A percentile compares a stretch with the other conserved stretches of the same genome.
Evolutionary conservation across 2,113 vertebrate genomes (phyloP).

Genomic region (Myrmophylax atrothorax): DNA sequence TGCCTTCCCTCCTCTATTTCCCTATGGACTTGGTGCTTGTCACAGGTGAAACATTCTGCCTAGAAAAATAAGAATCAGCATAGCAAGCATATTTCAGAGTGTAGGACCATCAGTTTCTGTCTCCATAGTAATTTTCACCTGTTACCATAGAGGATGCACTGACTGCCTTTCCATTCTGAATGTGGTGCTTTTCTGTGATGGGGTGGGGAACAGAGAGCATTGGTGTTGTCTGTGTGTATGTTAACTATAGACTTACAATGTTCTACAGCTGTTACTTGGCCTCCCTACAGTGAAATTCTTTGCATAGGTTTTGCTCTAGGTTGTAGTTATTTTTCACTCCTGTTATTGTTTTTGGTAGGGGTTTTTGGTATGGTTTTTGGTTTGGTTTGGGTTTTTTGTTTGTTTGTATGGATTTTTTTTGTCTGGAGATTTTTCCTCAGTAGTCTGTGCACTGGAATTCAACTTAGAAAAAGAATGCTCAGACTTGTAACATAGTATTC

Average conservation of each 20-base stretch:
- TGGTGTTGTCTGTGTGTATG: not conserved
- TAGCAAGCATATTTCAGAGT: not conserved
- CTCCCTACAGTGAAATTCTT: not conserved
- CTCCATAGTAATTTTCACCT: not conserved
- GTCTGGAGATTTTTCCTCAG: not conserved
- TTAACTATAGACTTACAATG: not conserved
- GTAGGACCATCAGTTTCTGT: not conserved
- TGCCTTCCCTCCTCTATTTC: not conserved
- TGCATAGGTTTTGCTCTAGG: not conserved
- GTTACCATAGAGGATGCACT: not conserved
- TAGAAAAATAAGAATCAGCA: not conserved
- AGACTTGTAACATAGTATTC: not conserved
- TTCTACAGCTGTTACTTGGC: not conserved
- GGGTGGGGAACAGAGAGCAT: not conserved
- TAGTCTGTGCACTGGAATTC: not conserved
- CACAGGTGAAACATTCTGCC: not conserved
- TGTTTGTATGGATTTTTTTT: not conserved
- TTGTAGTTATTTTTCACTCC: not conserved
- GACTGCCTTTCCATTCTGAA: not conserved
- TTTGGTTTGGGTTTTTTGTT: not conserved
- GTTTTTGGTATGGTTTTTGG: accelerated
- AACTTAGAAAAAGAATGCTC: not conserved
- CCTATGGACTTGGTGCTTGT: not conserved
- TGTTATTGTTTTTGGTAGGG: not conserved
- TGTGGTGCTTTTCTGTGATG: not conserved